These are phyloP conservation scores for Sarcophaga variegata DNA, from an alignment of 2,888 invertebrate genomes.

Conservation along the genomic window DNA sequence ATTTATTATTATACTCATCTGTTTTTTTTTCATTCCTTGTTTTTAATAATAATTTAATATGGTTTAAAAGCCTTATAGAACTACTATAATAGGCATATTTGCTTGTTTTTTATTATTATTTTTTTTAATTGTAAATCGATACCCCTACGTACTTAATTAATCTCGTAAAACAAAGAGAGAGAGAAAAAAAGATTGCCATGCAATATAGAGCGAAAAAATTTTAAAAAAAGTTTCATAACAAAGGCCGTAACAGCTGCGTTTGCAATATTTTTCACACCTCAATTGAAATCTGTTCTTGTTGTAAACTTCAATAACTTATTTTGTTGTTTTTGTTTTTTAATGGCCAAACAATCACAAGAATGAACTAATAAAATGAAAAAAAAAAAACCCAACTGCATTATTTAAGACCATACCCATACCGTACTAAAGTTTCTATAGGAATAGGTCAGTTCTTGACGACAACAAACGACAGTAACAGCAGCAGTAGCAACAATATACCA, in stretches of 20 bases:
- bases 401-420: slow-evolving; percentile 71
- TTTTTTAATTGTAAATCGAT: slow-evolving; percentile 66
- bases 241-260: slow-evolving; percentile 70
- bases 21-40: not conserved
- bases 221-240: slow-evolving; percentile 53
- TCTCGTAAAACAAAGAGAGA: slow-evolving; percentile 61
- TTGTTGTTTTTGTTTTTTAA: slow-evolving; percentile 5
- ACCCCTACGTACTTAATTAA: slow-evolving; percentile 68
- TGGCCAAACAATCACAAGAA: slow-evolving; percentile 29
- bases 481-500: not conserved
- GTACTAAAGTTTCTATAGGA: slow-evolving; percentile 77
- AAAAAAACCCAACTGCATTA: slow-evolving; percentile 53
- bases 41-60: slow-evolving; percentile 49
- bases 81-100: slow-evolving; percentile 19
- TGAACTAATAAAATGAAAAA: slow-evolving; percentile 10
- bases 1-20: slow-evolving; percentile 33
- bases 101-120: slow-evolving; percentile 22
- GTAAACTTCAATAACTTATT: slow-evolving; percentile 66
- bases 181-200: slow-evolving; percentile 52
- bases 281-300: slow-evolving; percentile 70
- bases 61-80: slow-evolving; percentile 15
- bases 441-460: slow-evolving; percentile 77
- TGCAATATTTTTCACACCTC: slow-evolving; percentile 70
- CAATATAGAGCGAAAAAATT: slow-evolving; percentile 24
- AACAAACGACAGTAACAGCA: slow-evolving; percentile 48